phyloP scores from a whole-genome alignment of 2,888 invertebrate genomes.

The Pandemis corylana region DNA sequence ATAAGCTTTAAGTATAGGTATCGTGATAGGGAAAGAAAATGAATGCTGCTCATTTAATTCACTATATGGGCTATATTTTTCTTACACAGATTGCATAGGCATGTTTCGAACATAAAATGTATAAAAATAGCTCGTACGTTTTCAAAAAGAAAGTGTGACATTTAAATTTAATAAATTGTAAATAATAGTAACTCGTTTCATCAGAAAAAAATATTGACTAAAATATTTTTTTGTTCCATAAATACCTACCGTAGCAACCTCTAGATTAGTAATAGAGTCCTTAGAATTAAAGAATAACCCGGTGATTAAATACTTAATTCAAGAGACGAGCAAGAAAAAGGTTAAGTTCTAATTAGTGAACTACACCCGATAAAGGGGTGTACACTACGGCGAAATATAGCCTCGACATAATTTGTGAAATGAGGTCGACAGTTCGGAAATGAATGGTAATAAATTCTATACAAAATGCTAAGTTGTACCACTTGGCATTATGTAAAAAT shows the following conservation, averaged over 20 bases:
- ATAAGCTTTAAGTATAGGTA: not conserved
- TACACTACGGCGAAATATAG: conserved; percentile 33
- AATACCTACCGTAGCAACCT: too few species aligned
- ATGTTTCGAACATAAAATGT: too few species aligned
- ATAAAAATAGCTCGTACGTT: too few species aligned
- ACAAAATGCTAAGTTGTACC: conserved; percentile 41
- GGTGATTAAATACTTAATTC: not conserved
- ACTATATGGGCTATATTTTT: too few species aligned
- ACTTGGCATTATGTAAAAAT: conserved; percentile 32
- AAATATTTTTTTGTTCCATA: too few species aligned
- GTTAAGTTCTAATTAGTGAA: conserved; percentile 5
- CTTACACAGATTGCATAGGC: not conserved
- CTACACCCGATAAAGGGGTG: conserved; percentile 16
- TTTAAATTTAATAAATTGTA: too few species aligned
- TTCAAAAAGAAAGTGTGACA: too few species aligned
- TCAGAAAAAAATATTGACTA: not conserved
- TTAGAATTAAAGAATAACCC: not conserved
- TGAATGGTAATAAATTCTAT: conserved; percentile 43
- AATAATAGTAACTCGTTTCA: not conserved
- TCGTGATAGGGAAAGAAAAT: not conserved
- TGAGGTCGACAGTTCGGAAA: conserved; percentile 44
- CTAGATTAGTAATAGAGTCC: not conserved
- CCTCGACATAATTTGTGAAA: conserved; percentile 44
- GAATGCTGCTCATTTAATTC: not conserved
- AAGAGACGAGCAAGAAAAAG: not conserved